phyloP scores from a whole-genome alignment of 2,797 vertebrate genomes.

The Mus minutoides region DNA sequence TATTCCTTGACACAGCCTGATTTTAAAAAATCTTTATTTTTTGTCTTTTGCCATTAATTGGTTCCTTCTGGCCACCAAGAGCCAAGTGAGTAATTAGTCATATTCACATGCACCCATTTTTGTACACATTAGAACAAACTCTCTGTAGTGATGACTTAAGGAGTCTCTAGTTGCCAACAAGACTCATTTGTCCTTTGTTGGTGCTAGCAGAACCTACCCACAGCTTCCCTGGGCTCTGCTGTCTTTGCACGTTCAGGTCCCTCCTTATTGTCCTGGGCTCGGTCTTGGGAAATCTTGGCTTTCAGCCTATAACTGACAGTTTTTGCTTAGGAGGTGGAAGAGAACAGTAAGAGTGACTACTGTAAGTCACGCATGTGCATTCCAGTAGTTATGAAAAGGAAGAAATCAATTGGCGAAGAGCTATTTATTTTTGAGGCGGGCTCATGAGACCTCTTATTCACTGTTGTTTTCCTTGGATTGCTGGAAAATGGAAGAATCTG shows the following conservation, averaged over 20 bases:
- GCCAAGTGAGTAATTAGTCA: constrained; percentile 5
- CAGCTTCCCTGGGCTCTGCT: neutral
- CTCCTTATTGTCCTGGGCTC: neutral
- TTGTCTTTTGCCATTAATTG: constrained; percentile 13
- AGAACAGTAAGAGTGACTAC: constrained; percentile 28
- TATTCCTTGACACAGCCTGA: constrained; percentile 1
- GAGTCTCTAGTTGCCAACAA: neutral
- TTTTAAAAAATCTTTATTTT: constrained; percentile 26
- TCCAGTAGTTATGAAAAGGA: constrained; percentile 19
- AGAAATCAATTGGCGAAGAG: constrained; percentile 33
- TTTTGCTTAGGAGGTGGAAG: constrained; percentile 58
- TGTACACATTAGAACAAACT: neutral
- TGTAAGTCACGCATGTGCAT: constrained; percentile 17
- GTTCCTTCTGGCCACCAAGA: constrained; percentile 48
- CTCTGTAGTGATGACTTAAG: neutral
- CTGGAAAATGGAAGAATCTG: constrained; percentile 57
- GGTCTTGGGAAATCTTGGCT: constrained; percentile 54
- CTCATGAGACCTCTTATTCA: constrained; percentile 25
- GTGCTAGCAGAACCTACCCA: neutral
- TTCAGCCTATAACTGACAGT: constrained; percentile 36
- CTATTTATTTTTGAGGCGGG: constrained; percentile 52
- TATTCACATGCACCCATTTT: neutral
- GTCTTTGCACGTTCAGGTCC: neutral
- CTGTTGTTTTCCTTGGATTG: constrained; percentile 54
- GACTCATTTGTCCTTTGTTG: neutral